A percentile compares a stretch with the other conserved stretches of the same genome.
These are phyloP conservation scores for Pelochelys cantorii DNA, from an alignment of 2,797 vertebrate species.

Conservation along the genomic window DNA sequence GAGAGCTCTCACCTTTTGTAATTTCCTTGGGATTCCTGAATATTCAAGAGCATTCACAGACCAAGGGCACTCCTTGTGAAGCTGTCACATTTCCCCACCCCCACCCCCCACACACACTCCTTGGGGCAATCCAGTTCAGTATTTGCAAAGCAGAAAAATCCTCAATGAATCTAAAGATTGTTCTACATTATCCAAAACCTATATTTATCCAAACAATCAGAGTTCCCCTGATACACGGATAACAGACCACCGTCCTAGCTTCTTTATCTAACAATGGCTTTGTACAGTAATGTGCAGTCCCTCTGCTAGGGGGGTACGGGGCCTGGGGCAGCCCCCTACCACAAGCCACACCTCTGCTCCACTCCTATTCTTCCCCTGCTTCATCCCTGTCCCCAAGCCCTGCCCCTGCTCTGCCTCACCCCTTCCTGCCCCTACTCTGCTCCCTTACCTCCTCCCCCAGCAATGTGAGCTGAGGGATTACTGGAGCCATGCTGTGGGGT, in stretches of 20 bases:
- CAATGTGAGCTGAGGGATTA: no score
- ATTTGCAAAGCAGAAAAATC: not conserved
- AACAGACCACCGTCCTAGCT: not conserved
- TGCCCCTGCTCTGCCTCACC: no score
- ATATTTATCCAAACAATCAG: not conserved
- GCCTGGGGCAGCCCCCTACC: no score
- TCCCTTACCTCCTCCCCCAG: no score
- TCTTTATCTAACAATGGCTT: not conserved
- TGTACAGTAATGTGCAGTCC: not conserved
- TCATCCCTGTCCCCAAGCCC: no score
- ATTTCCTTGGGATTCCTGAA: not conserved
- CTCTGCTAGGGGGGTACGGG: no score
- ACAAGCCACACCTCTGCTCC: no score
- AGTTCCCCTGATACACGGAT: not conserved
- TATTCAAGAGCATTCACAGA: not conserved
- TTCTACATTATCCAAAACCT: not conserved
- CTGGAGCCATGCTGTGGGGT: no score
- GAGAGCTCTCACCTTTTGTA: not conserved
- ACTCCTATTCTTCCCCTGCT: no score
- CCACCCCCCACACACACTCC: no score
- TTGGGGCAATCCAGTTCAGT: not conserved
- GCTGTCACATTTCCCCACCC: no score
- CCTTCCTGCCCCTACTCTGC: no score
- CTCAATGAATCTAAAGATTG: rapidly evolving
- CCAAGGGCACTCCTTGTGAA: not conserved